Evolutionary conservation across 2,797 vertebrate species (phyloP).

Genomic region (Ambastaia sidthimunki): DNA sequence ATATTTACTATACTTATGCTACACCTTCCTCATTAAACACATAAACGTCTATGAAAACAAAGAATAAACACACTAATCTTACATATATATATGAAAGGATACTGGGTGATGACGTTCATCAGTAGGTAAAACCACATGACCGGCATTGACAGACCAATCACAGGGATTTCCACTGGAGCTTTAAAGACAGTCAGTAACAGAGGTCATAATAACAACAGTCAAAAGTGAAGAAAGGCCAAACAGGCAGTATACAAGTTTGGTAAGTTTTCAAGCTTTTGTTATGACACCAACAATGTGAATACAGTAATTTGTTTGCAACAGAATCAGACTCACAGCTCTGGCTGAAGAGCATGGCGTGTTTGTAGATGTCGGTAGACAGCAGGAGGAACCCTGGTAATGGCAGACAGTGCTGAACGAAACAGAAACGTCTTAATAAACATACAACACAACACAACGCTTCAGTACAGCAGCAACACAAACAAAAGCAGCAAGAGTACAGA

Average conservation of each 20-base stretch:
- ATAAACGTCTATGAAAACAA: no score
- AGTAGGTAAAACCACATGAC: constrained; percentile 96
- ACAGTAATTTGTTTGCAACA: no score
- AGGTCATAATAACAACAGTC: not conserved
- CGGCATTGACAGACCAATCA: constrained; percentile 79
- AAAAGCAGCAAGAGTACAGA: constrained; percentile 1
- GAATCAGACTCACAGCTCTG: constrained; percentile 83
- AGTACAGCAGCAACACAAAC: not conserved
- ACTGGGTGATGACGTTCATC: constrained; percentile 95
- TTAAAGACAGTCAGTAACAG: constrained; percentile 51
- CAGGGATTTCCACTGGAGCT: constrained; percentile 84
- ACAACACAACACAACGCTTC: not conserved
- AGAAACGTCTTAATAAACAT: not conserved
- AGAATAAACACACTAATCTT: not conserved
- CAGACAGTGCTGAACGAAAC: constrained; percentile 83
- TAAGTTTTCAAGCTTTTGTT: no score
- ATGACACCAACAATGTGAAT: no score
- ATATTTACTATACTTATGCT: no score
- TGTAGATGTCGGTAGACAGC: constrained; percentile 90
- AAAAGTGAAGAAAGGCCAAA: not conserved
- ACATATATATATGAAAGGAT: constrained; percentile 86
- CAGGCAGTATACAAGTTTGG: no score
- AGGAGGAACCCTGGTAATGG: constrained; percentile 95
- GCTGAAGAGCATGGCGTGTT: constrained; percentile 85
- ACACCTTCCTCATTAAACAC: no score